These are phyloP conservation scores for Onthophagus sagittarius DNA, from an alignment of 2,888 invertebrate species.

Conservation along the genomic window DNA sequence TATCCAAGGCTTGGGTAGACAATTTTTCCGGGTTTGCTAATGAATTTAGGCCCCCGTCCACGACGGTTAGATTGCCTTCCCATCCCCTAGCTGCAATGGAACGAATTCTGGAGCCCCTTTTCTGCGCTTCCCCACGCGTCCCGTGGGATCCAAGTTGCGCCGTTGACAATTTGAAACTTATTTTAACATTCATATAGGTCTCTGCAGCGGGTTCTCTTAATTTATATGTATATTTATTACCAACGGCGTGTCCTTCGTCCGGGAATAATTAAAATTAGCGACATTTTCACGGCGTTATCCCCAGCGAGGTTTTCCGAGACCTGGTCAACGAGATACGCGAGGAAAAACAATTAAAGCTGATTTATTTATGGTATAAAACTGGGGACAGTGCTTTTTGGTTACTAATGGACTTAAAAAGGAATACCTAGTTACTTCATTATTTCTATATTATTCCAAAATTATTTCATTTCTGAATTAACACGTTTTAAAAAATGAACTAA, in stretches of 20 bases:
- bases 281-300: constrained; percentile 18
- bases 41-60: constrained; percentile 45
- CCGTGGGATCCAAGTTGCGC: constrained; percentile 50
- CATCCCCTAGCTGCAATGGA: constrained; percentile 38
- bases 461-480: no score
- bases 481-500: no score
- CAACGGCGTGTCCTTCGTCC: constrained; percentile 34
- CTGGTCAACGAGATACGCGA: constrained; percentile 5
- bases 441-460: background rate
- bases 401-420: background rate
- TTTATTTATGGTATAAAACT: constrained; percentile 32
- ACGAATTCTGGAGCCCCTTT: constrained; percentile 39
- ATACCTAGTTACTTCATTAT: background rate
- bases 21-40: constrained; percentile 46
- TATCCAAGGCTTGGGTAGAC: constrained; percentile 35
- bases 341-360: constrained; percentile 29
- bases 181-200: constrained; percentile 54
- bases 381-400: constrained; percentile 18
- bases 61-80: constrained; percentile 41
- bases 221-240: constrained; percentile 53
- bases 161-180: constrained; percentile 56
- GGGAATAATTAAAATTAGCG: constrained; percentile 25
- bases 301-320: constrained; percentile 2
- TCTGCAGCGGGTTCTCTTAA: constrained; percentile 43
- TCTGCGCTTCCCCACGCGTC: constrained; percentile 33